phyloP scores from a whole-genome alignment of 1,140 invertebrate genomes.

The Oedothorax gibbosus region DNA sequence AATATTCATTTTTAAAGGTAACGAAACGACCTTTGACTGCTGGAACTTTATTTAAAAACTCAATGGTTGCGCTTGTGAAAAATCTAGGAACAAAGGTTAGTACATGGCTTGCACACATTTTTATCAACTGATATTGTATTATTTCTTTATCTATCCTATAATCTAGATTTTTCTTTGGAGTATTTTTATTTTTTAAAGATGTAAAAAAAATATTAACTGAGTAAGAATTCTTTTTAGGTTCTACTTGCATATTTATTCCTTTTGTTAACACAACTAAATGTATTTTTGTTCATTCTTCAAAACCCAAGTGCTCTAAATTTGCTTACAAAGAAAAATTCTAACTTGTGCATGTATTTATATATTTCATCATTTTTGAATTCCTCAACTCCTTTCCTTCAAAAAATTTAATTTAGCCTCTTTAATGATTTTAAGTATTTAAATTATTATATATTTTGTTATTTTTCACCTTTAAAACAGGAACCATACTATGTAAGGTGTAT shows the following conservation, averaged over 20 bases:
- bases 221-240: no score
- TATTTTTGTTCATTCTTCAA: no score
- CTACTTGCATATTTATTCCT: no score
- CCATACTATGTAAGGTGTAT: constrained; percentile 95
- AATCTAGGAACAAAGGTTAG: constrained; percentile 83
- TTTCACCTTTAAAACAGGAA: constrained; percentile 72
- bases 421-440: background rate
- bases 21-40: constrained; percentile 94
- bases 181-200: no score
- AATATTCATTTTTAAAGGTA: constrained; percentile 73
- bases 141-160: background rate
- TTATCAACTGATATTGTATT: background rate
- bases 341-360: background rate
- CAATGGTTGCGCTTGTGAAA: constrained; percentile 89
- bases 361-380: background rate
- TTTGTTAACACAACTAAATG: no score
- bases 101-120: no score
- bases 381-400: background rate
- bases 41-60: constrained; percentile 93
- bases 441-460: background rate
- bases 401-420: background rate
- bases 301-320: no score
- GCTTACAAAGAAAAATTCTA: background rate
- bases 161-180: background rate
- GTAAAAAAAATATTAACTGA: no score